Base-by-base conservation (phyloP, 2,888 invertebrate species). In the Microplitis manilae region DNA sequence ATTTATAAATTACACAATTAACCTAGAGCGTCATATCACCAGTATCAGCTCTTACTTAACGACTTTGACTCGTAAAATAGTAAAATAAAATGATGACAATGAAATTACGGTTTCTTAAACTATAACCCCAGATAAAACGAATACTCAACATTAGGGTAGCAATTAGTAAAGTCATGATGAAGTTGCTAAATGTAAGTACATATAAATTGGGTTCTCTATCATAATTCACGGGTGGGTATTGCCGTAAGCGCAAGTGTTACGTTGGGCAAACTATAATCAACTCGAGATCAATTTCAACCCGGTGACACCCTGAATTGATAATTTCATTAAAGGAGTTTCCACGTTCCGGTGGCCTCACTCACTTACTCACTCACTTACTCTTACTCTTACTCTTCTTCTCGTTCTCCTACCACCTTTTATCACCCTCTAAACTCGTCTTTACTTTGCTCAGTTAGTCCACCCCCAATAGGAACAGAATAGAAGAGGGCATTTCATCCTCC, bases 281-380 rank as follows among this genome's bases (percentile, higher is more conserved):
- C 77, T 65, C 69, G 75, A 76, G 83, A 85, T 85, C 81, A 85
- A 79, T 83, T 81, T 68, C 78, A 71, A 79, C 77, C 79, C 81
- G 81, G 82, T 79, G 80, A 79, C 79, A 83, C 80, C 78, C 82
- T 86, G 84, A 86, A 86, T 87, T 85, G 85, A 87, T 88, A 85
- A 88, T 86, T 80, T 83, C 80, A 83, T 85, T 86, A 85, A 86
- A 83, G 83, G 82, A 84, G 83, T 86, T 87, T 86, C 84, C 83
- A 80, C 81, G 82, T 85, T 74, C 59, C 50, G 17, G 17, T 39
- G 8, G 17, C 13, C 62, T 38, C 68, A 68, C 64, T 30, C 30
- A 30, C 30, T 30, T 30, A 30, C 30, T 4, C 30, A 30, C 30
- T 30, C 30, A 30, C 30, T 30, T 30, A 30, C 30, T 50, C 50